Evolutionary conservation across 92 coral and sea anemone genomes (phyloP).

Genomic region (Porites cylindrica): DNA sequence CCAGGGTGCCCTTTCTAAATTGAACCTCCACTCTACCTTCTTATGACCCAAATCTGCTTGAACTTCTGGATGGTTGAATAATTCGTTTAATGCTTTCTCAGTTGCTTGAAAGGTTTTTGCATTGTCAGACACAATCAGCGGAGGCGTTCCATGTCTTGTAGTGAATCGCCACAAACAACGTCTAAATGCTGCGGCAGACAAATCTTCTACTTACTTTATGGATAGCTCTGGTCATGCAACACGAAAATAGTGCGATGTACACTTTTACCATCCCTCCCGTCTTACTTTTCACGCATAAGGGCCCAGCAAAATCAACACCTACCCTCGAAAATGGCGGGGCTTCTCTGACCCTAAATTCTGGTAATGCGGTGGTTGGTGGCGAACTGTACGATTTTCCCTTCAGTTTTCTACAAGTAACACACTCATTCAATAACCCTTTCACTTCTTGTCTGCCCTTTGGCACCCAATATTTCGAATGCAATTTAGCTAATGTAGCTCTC

Average conservation of each 20-base stretch:
- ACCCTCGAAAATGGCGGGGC: conserved; percentile 28
- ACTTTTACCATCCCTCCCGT: background rate
- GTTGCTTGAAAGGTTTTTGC: too few relatives aligned
- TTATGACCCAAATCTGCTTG: too few relatives aligned
- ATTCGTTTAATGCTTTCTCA: too few relatives aligned
- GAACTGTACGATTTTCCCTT: conserved; percentile 9
- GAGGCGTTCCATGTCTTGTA: too few relatives aligned
- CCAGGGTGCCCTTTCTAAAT: too few relatives aligned
- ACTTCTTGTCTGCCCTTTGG: conserved; percentile 55
- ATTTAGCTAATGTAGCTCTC: too few relatives aligned
- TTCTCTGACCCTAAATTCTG: conserved; percentile 41
- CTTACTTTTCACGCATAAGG: background rate
- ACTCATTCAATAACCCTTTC: background rate
- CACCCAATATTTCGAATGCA: conserved; percentile 30
- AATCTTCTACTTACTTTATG: background rate
- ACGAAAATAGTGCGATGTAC: background rate
- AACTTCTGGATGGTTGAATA: too few relatives aligned
- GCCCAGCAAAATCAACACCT: background rate
- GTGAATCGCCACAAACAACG: too few relatives aligned
- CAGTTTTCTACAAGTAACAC: background rate
- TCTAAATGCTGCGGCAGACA: too few relatives aligned
- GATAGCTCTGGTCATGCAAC: background rate
- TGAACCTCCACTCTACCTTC: too few relatives aligned
- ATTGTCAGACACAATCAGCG: too few relatives aligned
- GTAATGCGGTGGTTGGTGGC: conserved; percentile 21